phyloP scores from a whole-genome alignment of 2,888 invertebrate genomes.

The Eugnorisma glareosa region DNA sequence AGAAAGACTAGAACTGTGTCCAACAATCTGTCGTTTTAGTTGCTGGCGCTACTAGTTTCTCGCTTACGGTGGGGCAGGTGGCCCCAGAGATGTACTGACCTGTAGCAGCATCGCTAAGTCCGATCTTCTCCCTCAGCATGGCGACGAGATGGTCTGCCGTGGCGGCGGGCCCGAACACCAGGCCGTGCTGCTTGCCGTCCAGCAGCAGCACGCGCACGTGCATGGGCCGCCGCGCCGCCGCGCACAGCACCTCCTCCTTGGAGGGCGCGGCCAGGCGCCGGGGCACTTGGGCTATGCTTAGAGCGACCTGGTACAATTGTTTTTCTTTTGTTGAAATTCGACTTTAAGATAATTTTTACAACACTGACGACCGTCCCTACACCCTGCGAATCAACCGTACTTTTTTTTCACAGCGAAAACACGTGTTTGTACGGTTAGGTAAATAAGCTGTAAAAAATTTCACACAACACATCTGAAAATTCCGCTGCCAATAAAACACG shows the following conservation, averaged over 20 bases:
- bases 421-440: background rate
- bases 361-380: background rate
- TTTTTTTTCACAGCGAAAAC: background rate
- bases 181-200: conserved; percentile 98
- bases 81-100: conserved; percentile 76
- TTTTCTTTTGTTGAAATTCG: background rate
- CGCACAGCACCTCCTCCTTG: conserved; percentile 97
- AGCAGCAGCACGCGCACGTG: conserved; percentile 97
- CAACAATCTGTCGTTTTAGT: background rate
- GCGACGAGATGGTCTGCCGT: conserved; percentile 97
- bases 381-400: background rate
- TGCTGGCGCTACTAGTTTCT: background rate
- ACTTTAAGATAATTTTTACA: background rate
- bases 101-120: conserved; percentile 94
- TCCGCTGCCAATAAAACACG: background rate
- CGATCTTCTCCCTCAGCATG: conserved; percentile 97
- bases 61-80: background rate
- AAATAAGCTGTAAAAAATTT: background rate
- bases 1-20: background rate
- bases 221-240: conserved; percentile 96
- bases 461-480: background rate
- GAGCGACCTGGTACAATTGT: conserved; percentile 79
- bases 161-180: conserved; percentile 98
- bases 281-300: conserved; percentile 90
- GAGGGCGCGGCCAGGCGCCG: conserved; percentile 97